Evolutionary conservation across 2,888 invertebrate genomes (phyloP).

Genomic region (Caenorhabditis sp.): DNA sequence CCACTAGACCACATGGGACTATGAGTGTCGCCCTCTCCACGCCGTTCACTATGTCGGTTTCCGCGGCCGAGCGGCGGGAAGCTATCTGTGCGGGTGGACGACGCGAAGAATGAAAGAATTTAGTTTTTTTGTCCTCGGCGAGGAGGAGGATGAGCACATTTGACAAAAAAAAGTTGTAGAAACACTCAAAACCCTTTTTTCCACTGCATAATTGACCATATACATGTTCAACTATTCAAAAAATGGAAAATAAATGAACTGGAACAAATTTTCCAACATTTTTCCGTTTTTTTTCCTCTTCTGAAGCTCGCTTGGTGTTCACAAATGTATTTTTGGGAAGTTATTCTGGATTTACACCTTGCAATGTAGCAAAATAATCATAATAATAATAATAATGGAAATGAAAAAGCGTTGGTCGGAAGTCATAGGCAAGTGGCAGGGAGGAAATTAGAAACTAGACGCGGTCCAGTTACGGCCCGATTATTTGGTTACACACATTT

Average conservation of each 20-base stretch:
- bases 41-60: neutral
- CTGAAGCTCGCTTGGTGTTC: too few species aligned
- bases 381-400: too few species aligned
- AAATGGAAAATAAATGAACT: constrained; percentile 20
- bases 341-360: too few species aligned
- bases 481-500: constrained; percentile 10
- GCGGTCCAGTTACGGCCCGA: neutral
- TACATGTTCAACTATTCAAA: constrained; percentile 8
- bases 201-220: constrained; percentile 17
- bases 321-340: too few species aligned
- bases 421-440: neutral
- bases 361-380: too few species aligned
- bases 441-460: constrained; percentile 3
- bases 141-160: too few species aligned
- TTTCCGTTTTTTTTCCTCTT: too few species aligned
- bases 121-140: too few species aligned
- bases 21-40: neutral
- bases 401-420: too few species aligned
- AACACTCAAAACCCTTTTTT: neutral
- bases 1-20: constrained; percentile 76
- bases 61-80: too few species aligned
- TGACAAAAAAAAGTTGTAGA: neutral
- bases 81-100: too few species aligned
- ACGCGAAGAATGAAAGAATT: too few species aligned
- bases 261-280: neutral